These are phyloP conservation scores for Phortica variegata DNA, from an alignment of 1,140 invertebrate genomes.

Conservation along the genomic window DNA sequence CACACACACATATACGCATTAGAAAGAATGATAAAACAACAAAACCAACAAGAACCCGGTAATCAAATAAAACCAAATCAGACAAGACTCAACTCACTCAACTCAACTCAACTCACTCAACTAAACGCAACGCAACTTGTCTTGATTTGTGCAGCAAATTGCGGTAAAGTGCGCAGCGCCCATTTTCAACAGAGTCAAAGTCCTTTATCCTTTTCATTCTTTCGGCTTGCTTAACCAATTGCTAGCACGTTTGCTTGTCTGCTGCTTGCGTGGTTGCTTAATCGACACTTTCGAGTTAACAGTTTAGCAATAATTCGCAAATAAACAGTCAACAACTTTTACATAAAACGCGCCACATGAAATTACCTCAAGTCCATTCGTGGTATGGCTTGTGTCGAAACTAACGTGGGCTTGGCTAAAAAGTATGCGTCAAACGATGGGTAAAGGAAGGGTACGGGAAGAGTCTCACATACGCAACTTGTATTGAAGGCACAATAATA, in stretches of 20 bases:
- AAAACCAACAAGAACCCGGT: too few species aligned
- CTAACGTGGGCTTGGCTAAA: too few species aligned
- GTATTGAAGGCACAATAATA: too few species aligned
- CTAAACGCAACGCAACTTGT: background rate
- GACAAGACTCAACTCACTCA: constrained; percentile 2
- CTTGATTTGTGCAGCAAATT: constrained; percentile 23
- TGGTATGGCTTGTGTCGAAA: too few species aligned
- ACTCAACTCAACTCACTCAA: too few species aligned
- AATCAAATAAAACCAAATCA: constrained; percentile 24
- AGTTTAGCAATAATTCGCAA: constrained; percentile 38
- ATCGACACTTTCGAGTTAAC: background rate
- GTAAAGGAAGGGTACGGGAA: too few species aligned
- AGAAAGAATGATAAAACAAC: background rate
- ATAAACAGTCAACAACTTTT: constrained; percentile 48
- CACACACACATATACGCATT: constrained; percentile 20
- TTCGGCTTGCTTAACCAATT: too few species aligned
- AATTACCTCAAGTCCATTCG: constrained; percentile 30
- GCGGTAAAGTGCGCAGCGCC: too few species aligned
- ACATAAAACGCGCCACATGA: constrained; percentile 28
- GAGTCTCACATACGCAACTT: too few species aligned
- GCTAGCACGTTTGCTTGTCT: too few species aligned
- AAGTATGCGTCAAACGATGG: too few species aligned
- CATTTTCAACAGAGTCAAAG: too few species aligned
- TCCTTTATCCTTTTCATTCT: background rate
- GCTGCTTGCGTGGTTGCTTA: background rate